Conservation (phyloP, 2,888 invertebrate genomes). For the Eupithecia inturbata region DNA sequence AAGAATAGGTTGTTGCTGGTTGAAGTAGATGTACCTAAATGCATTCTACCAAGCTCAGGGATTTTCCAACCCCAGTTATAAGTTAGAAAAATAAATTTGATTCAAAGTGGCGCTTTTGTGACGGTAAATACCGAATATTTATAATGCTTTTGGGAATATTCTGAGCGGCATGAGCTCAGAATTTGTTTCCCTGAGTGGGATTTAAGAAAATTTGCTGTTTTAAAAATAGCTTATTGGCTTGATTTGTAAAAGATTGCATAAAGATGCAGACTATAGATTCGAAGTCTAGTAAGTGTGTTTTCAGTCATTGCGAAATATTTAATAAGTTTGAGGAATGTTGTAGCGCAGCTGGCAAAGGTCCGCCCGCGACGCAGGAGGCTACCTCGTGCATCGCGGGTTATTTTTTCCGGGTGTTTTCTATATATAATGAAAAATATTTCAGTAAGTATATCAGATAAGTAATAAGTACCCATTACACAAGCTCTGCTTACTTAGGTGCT, state of each 20-base stretch:
- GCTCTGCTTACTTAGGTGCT: too few relatives aligned
- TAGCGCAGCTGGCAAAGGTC: not conserved
- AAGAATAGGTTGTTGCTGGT: not conserved
- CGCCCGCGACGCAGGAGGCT: not conserved
- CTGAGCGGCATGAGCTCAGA: constrained; percentile 59
- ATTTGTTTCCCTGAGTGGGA: constrained; percentile 49
- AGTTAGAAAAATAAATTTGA: constrained; percentile 45
- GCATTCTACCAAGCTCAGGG: constrained; percentile 18
- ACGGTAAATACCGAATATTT: constrained; percentile 68
- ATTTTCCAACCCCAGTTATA: constrained; percentile 34
- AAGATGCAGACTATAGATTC: not conserved
- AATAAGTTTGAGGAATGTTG: not conserved
- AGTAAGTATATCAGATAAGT: not conserved
- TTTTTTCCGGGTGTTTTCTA: too few relatives aligned
- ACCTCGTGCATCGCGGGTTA: not conserved
- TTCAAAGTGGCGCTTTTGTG: constrained; percentile 51
- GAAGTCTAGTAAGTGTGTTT: not conserved
- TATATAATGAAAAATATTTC: too few relatives aligned
- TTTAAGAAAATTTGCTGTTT: not conserved
- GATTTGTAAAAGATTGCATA: not conserved
- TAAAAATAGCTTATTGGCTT: not conserved
- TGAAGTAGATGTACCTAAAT: not conserved
- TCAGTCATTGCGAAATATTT: not conserved
- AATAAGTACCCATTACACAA: not conserved
- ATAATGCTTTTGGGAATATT: constrained; percentile 68